phyloP scores from a whole-genome alignment of 2,888 invertebrate species.

The Monoplex corrugatus region DNA sequence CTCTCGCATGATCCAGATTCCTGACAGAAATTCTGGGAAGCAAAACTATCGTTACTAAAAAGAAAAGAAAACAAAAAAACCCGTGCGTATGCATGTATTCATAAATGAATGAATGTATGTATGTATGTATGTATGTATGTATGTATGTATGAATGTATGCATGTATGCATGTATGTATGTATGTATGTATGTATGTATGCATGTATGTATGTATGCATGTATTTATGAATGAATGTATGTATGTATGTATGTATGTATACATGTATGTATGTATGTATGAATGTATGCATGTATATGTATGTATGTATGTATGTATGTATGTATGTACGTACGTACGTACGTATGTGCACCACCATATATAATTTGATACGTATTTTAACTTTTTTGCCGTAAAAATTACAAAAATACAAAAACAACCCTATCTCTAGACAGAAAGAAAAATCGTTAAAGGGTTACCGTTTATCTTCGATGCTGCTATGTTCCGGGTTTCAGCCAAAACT shows the following conservation, averaged over 20 bases:
- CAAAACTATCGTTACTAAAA: too few relatives aligned
- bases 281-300: background rate
- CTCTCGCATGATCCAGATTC: too few relatives aligned
- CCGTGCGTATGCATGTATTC: too few relatives aligned
- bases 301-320: background rate
- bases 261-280: background rate
- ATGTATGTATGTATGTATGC: constrained; percentile 16
- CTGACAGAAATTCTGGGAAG: too few relatives aligned
- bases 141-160: constrained; percentile 9
- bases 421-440: too few relatives aligned
- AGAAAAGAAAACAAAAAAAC: too few relatives aligned
- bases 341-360: background rate
- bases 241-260: background rate
- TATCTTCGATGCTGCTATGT: too few relatives aligned
- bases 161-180: constrained; percentile 16
- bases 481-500: too few relatives aligned
- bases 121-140: constrained; percentile 22
- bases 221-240: background rate
- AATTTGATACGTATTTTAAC: too few relatives aligned
- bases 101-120: background rate
- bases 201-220: background rate
- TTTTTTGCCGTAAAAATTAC: too few relatives aligned
- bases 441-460: too few relatives aligned
- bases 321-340: background rate
- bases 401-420: too few relatives aligned